Conservation (phyloP, 1,140 invertebrate species). For the Drosophila nikananu region DNA sequence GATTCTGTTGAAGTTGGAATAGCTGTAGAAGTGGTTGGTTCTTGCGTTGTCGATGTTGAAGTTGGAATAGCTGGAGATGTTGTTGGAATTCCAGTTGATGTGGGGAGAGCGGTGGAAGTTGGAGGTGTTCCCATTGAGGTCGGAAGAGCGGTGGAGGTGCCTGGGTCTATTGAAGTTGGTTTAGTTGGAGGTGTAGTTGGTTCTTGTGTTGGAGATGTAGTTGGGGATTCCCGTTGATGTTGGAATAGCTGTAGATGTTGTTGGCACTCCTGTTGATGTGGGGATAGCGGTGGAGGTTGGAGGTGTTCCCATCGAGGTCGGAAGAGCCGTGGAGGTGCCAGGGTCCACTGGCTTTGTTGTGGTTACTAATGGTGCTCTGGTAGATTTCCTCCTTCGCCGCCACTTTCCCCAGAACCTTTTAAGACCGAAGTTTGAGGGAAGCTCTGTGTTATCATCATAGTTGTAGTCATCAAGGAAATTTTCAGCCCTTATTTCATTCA, state of each 20-base stretch:
- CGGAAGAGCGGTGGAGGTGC: constrained; percentile 1
- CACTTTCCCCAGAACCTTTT: constrained; percentile 26
- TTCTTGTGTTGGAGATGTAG: constrained; percentile 1
- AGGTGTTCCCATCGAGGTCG: not conserved
- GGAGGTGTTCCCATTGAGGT: not conserved
- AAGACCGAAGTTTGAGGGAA: not conserved
- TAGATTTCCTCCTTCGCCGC: constrained; percentile 1
- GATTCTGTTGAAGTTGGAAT: not conserved
- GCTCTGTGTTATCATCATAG: constrained; percentile 5
- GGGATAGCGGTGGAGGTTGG: not conserved
- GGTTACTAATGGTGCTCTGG: not conserved
- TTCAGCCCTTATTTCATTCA: not conserved
- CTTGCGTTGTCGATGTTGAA: not conserved
- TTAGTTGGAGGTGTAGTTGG: not conserved
- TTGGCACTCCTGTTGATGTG: not conserved
- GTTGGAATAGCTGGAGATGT: not conserved
- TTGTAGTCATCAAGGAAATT: not conserved
- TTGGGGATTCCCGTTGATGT: not conserved
- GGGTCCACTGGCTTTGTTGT: not conserved
- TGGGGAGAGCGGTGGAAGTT: not conserved
- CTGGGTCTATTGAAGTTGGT: not conserved
- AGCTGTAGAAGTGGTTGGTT: not conserved
- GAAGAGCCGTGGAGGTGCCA: not conserved
- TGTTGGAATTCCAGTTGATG: constrained; percentile 1
- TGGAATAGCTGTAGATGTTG: constrained; percentile 11